Evolutionary conservation across 2,113 vertebrate species (phyloP), one percentile per base, ranked within the genome.

Genomic region (Ammodytes marinus): DNA sequence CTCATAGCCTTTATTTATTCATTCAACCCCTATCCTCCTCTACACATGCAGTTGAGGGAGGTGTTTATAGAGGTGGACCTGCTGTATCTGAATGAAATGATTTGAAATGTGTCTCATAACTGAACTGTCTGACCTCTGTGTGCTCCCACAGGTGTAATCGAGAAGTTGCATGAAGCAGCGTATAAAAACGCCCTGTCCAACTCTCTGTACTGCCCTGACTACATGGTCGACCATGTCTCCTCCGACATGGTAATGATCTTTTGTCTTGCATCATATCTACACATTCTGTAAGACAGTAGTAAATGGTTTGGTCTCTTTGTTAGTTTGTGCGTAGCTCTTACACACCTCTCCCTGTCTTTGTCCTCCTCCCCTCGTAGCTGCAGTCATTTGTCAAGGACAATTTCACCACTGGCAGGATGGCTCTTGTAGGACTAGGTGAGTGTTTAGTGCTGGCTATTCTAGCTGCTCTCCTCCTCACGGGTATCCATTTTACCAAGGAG

Each of bases 131-230:
- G 27, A 27, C 27, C 27, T 35, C 6, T 37, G 1, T 47, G 58
- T 74, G 63, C n/a, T 67, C 43, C 10, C 8, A 0, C 79, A 99
- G 98, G 91, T 87, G 88, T 98, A 65, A 91, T 99, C 84, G 98
- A 99, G 89, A 97, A 96, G 79, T 82, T 99, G 86, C 98, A 95
- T 67, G 91, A 92, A 72, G 94, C 89, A 11, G 93, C 93, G 0
- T 95, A 94, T 69, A 95, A 94, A 84, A 94, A 91, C 1, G 68
- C 88, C 39, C 92, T 99, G 82, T 95, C 95, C 84, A 98, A 98
- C 87, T 95, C 98, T 11, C 91, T 99, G 63, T 99, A 97, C 82
- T 99, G 97, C 88, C 98, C 98, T 58, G 95, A 96, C 80, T 96
- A 96, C 82, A 94, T 90, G 93, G 69, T 98, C 59, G 97, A 97